A percentile compares a stretch with the other conserved stretches of the same genome.
phyloP scores from a whole-genome alignment of 2,888 invertebrate species.

The Drosophila parthenogenetica region DNA sequence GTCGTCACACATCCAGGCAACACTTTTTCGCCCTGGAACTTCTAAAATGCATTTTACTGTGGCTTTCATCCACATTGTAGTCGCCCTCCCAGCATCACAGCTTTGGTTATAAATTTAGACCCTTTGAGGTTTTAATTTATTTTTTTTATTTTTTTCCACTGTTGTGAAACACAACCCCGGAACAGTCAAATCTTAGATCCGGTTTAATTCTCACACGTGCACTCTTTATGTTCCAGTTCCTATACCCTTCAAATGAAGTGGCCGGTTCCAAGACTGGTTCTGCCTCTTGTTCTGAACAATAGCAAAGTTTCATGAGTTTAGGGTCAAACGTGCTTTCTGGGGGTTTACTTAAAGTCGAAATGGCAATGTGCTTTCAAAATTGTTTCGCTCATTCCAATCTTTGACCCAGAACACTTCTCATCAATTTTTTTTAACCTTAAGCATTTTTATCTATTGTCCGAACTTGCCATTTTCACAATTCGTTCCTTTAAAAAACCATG shows the following conservation, averaged over 20 bases:
- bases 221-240: constrained; percentile 43
- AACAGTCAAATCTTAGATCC: constrained; percentile 54
- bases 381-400: constrained; percentile 67
- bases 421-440: constrained; percentile 21
- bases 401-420: constrained; percentile 25
- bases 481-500: constrained; percentile 6
- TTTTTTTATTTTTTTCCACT: constrained; percentile 25
- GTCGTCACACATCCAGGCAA: constrained; percentile 60
- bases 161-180: constrained; percentile 10
- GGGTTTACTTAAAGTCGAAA: constrained; percentile 77
- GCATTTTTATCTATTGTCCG: constrained; percentile 27
- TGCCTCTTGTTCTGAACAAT: constrained; percentile 28
- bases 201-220: constrained; percentile 56
- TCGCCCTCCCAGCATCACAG: constrained; percentile 35
- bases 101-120: constrained; percentile 73
- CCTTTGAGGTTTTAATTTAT: constrained; percentile 69
- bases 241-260: constrained; percentile 16
- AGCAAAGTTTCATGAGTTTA: constrained; percentile 23
- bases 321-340: constrained; percentile 76
- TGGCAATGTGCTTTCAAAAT: constrained; percentile 77
- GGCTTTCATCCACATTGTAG: constrained; percentile 60
- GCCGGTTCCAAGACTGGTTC: neutral
- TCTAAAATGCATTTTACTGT: constrained; percentile 74
- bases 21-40: constrained; percentile 64
- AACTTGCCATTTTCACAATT: neutral